Conservation (phyloP, 2,797 vertebrate genomes). For the Acanthurus lineatus region DNA sequence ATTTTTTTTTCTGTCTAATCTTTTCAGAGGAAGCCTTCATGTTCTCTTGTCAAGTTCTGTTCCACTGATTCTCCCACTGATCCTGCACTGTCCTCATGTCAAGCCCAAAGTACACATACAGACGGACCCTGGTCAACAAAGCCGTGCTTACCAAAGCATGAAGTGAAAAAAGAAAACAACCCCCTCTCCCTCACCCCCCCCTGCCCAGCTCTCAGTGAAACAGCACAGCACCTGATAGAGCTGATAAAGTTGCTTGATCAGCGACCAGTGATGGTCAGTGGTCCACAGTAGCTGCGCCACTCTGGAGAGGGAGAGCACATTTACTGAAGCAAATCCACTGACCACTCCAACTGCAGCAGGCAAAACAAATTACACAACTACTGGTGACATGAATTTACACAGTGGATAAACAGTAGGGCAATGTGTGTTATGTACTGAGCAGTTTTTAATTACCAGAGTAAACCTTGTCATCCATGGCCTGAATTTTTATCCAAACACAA, state of each 20-base stretch:
- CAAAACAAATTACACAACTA: constrained; percentile 48
- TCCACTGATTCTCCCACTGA: constrained; percentile 76
- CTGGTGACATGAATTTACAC: constrained; percentile 36
- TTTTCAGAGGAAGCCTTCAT: constrained; percentile 70
- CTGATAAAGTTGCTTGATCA: constrained; percentile 70
- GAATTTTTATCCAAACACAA: not conserved
- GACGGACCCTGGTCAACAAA: constrained; percentile 73
- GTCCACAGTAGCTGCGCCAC: constrained; percentile 63
- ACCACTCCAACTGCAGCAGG: constrained; percentile 41
- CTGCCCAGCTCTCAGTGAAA: constrained; percentile 26
- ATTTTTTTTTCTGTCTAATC: constrained; percentile 49
- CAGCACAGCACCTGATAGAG: constrained; percentile 65
- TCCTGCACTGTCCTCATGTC: constrained; percentile 71
- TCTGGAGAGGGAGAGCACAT: constrained; percentile 20
- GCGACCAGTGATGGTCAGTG: constrained; percentile 73
- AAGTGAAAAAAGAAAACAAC: constrained; percentile 74
- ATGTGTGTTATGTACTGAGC: constrained; percentile 33
- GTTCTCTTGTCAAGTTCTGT: constrained; percentile 81
- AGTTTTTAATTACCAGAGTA: constrained; percentile 53
- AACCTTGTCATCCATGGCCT: constrained; percentile 17
- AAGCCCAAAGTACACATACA: constrained; percentile 73
- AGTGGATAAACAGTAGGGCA: constrained; percentile 26
- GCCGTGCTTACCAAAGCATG: constrained; percentile 77
- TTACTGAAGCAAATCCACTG: constrained; percentile 46
- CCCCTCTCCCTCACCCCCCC: not conserved